Evolutionary conservation across 2,888 invertebrate genomes (phyloP), one percentile per base, ranked within the genome.

Genomic region (Sinopyrophorus schimmeli): DNA sequence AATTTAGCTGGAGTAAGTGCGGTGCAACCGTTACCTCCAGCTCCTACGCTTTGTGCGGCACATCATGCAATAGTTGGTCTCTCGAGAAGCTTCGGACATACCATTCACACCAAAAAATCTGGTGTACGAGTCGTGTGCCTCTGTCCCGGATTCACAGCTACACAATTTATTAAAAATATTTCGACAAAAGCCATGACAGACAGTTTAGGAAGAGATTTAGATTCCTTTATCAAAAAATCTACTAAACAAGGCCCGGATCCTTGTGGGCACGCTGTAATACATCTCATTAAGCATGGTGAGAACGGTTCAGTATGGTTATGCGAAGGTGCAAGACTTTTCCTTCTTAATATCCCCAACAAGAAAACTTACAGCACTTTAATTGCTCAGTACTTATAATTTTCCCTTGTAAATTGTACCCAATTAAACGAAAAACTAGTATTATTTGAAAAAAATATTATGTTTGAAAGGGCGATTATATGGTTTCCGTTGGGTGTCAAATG

Each of bases 1-100:
- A 80, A 81, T 59, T 66, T 78, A 24, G 69, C 79, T 1, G 78
- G 79, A 9, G 67, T 74, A 4, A 71, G 73, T 32, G 80, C 79
- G 1, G 59, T 77, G 31, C 66, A 68, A 35, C 68, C 75, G 1
- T 63, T 73, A 39, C 69, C 75, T 1, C 67, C 73, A n/a, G 67
- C 74, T 20, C 79, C 79, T 1, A 70, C 75, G 9, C 73, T 77
- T 56, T 67, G 72, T 3, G 72, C 76, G 1, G 71, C 73, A 6
- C 74, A 76, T 53, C 66, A 69, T 20, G 72, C 67, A 1, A 64
- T 73, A 10, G 60, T 73, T 3, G 70, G 71, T 1, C 56, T 72
- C 2, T 64, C 65, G 2, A 61, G 66, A 41, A 70, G 70, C 46
- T 67, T 70, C 17, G 73, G 71, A 2, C 62, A 68, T 44, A 56